Evolutionary conservation across 2,888 invertebrate species (phyloP), one percentile per base, ranked within the genome.

Genomic region (Plebejus anna): DNA sequence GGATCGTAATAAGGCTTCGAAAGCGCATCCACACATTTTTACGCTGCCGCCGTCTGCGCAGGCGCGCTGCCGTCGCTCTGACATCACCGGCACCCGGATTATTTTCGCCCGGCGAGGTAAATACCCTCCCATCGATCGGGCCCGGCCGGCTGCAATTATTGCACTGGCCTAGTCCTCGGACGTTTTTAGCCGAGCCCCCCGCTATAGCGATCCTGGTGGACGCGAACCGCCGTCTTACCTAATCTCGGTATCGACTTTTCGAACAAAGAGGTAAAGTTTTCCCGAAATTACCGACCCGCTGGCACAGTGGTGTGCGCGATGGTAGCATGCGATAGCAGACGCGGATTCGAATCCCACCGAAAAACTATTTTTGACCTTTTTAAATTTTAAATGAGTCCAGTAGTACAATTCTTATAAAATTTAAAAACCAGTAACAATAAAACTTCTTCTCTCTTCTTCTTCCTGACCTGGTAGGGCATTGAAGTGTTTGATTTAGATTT

Each of bases 121-220:
- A 93, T 93, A 94, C 92, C 93, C 93, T 92, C 92, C 90, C 90
- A 94, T 94, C 92, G 93, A 93, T 94, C 93, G 91, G 83, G 86
- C 89, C 90, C 89, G 89, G 91, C 90, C 92, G 89, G 87, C 91
- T 93, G 93, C 93, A 94, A 92, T 92, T 90, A 93, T 92, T 92
- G 93, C 93, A 93, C 89, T 91, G 91, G 83, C 91, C 91, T 88
- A 91, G 88, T 90, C 88, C 87, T 88, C 84, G 86, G 90, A 89
- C 90, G 88, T 84, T 85, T 88, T 87, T 88, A 78, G 38, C 28
- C 73, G 66, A 16, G 66, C 66, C 66, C 61, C 32, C 66, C 36
- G 32, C 66, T 66, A 61, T 28, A 61, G 22, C 11, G 28, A 7
- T 61, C 61, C 61, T 28, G 9, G 28, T 61, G 22, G 61, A 61